Evolutionary conservation across 1,140 invertebrate species (phyloP).

Genomic region (Tetramorium simillimum): DNA sequence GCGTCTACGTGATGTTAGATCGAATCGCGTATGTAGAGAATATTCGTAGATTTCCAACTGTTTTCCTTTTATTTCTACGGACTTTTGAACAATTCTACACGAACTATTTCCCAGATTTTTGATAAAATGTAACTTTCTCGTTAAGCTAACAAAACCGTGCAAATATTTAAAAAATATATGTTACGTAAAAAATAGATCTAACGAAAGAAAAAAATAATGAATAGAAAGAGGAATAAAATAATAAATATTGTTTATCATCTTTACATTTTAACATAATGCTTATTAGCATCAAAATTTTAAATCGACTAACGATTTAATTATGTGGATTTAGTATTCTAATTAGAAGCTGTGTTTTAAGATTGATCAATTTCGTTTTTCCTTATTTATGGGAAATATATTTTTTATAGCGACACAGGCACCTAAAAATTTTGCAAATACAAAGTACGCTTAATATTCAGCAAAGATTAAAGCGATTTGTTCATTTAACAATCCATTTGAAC

Average conservation of each 20-base stretch:
- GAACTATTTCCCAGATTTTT: neutral
- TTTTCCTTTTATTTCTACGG: neutral
- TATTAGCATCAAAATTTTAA: too few relatives aligned
- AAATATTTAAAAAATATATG: neutral
- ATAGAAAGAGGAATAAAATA: neutral
- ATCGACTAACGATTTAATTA: too few relatives aligned
- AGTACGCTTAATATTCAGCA: neutral
- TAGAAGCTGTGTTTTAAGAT: too few relatives aligned
- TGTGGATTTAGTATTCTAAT: too few relatives aligned
- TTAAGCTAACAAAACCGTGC: neutral
- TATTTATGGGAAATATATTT: neutral
- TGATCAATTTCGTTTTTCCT: neutral
- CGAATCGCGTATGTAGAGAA: neutral
- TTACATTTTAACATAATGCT: too few relatives aligned
- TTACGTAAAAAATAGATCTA: neutral
- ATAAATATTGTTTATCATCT: neutral
- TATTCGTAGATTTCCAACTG: neutral
- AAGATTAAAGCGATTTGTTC: neutral
- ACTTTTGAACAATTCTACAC: constrained; percentile 5
- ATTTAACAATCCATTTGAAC: neutral
- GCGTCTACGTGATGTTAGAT: constrained; percentile 37
- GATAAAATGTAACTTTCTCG: neutral
- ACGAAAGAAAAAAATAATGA: neutral
- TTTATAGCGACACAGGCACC: neutral
- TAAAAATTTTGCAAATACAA: neutral